Base-by-base conservation (phyloP, 1,140 invertebrate genomes). In the Akabosia matsudoensis region DNA sequence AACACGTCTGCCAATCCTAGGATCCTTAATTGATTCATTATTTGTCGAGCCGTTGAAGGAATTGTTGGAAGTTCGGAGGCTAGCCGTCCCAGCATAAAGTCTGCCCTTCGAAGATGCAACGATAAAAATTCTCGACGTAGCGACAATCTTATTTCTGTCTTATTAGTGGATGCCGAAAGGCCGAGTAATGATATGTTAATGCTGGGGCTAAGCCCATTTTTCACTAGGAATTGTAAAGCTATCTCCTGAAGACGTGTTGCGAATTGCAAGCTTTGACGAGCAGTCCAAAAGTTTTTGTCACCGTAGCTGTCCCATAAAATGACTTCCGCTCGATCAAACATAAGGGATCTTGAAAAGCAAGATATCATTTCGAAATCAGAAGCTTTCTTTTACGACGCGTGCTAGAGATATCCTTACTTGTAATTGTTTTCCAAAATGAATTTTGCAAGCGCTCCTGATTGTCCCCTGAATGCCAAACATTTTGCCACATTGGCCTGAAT, bases 201-300 rank as follows among this genome's bases (percentile, higher is more conserved):
- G 28, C 61, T 67, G 1, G 61, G 61, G 3, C 26, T 76, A 1
- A 45, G 52, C 67, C 52, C 34, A 10, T 71, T 37, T 56, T 86
- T 82, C 70, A 83, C 82, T 61, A 95, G 88, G 84, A 92, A 98
- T 37, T 90, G 82, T 76, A 89, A 87, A 0, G 92, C 95, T 80
- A 91, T 88, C 81, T 88, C 70, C 64, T 89, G 84, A 1, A 99
- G 87, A 70, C 89, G 83, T 56, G 86, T 86, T 73, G 92, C 90
- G 85, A 97, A 98, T 80, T 92, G 88, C 93, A 98, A 97, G 83
- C 95, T 97, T 80, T 94, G 87, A 81, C 97, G 87, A 28, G 92
- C 93, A 78, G 86, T 85, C 96, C 97, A 98, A 85, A 94, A 98
- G 45, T 89, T 85, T 72, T 84, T 83, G 77, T 91, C 90, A 3